Percentiles rank a stretch among this genome's conserved stretches.
Evolutionary conservation across 2,113 vertebrate genomes (phyloP).

Genomic region (Microtus pennsylvanicus): DNA sequence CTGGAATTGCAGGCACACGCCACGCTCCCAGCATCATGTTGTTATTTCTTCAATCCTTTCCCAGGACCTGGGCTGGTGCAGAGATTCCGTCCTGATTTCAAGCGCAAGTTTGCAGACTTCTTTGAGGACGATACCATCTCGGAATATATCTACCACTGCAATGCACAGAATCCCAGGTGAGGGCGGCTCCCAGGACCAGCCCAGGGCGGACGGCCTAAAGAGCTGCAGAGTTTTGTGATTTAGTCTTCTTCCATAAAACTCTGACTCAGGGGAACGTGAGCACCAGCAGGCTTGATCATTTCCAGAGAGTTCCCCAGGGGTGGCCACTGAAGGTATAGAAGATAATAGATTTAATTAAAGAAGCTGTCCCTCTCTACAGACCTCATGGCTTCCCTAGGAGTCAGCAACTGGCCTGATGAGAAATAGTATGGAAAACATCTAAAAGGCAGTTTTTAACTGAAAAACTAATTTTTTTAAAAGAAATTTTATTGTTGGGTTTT

Average conservation of each 20-base stretch:
- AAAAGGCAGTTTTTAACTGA: conserved; percentile 37
- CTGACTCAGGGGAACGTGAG: neutral
- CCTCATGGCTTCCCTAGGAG: neutral
- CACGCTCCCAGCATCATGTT: neutral
- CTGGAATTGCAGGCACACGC: neutral
- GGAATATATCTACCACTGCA: conserved; percentile 96
- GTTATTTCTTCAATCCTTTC: neutral
- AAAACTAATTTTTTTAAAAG: neutral
- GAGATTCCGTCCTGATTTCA: conserved; percentile 94
- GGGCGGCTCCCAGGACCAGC: accelerated
- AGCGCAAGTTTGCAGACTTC: conserved; percentile 92
- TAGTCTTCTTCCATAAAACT: neutral
- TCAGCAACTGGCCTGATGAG: neutral
- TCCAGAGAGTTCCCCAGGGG: conserved; percentile 33
- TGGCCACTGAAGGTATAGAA: neutral
- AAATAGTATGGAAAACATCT: conserved; percentile 45
- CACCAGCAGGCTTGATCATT: neutral
- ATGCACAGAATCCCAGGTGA: conserved; percentile 94
- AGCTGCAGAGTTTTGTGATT: neutral
- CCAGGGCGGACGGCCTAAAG: accelerated
- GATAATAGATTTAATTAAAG: conserved; percentile 54
- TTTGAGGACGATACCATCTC: conserved; percentile 95
- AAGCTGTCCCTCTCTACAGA: neutral
- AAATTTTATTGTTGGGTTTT: neutral
- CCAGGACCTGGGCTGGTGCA: conserved; percentile 93